Conservation (phyloP, 2,888 invertebrate species). For the Eilema griseolum region DNA sequence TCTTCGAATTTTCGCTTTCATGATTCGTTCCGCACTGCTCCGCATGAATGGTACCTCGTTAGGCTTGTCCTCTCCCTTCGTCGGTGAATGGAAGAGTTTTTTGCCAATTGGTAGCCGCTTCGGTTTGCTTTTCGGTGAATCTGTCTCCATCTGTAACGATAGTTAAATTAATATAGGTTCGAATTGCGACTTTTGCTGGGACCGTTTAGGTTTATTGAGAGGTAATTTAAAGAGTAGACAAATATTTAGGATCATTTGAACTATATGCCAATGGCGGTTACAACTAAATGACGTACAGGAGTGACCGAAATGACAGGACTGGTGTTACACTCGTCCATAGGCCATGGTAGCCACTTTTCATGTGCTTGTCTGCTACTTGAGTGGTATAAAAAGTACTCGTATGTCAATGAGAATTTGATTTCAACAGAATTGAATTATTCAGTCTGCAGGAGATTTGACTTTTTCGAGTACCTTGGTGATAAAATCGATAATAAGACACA, state of each 20-base stretch:
- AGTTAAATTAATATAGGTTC: slow-evolving; percentile 18
- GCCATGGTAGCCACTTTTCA: too few relatives aligned
- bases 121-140: slow-evolving; percentile 73
- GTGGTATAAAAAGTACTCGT: too few relatives aligned
- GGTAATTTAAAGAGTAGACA: not conserved
- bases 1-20: slow-evolving; percentile 68
- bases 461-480: not conserved
- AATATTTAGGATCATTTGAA: not conserved
- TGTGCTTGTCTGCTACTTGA: too few relatives aligned
- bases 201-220: slow-evolving; percentile 19
- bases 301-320: not conserved
- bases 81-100: slow-evolving; percentile 77
- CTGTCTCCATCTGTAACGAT: slow-evolving; percentile 72
- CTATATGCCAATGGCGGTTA: not conserved
- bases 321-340: too few relatives aligned
- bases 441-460: not conserved
- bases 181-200: slow-evolving; percentile 17
- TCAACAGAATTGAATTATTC: not conserved
- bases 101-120: slow-evolving; percentile 70
- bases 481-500: not conserved
- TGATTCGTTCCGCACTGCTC: slow-evolving; percentile 44
- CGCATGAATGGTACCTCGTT: slow-evolving; percentile 53
- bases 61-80: slow-evolving; percentile 55
- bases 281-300: not conserved
- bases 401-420: not conserved